phyloP scores from a whole-genome alignment of 2,888 invertebrate genomes.

The Drosophila antonietae region DNA sequence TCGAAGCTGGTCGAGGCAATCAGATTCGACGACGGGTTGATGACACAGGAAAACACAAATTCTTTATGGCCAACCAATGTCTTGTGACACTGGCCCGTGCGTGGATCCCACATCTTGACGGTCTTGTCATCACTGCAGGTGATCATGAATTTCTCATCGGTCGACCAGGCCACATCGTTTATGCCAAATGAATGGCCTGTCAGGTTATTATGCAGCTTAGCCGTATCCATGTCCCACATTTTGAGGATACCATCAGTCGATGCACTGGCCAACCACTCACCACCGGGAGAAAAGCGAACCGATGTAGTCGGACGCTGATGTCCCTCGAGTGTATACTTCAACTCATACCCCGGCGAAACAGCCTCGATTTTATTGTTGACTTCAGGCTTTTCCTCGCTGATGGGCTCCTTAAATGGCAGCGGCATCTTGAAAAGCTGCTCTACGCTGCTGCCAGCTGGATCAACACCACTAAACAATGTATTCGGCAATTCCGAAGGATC shows the following conservation, averaged over 20 bases:
- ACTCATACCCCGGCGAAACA: slow-evolving; percentile 92
- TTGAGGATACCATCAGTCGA: slow-evolving; percentile 98
- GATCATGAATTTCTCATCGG: slow-evolving; percentile 95
- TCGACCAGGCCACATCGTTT: slow-evolving; percentile 99
- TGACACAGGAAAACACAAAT: slow-evolving; percentile 99
- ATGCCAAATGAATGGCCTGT: slow-evolving; percentile 98
- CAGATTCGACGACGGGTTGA: slow-evolving; percentile 99
- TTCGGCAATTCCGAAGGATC: slow-evolving; percentile 4
- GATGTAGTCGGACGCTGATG: slow-evolving; percentile 99
- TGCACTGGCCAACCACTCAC: slow-evolving; percentile 98
- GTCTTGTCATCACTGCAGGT: slow-evolving; percentile 98
- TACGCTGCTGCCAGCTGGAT: neutral
- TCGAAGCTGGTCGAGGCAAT: slow-evolving; percentile 99
- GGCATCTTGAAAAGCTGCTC: slow-evolving; percentile 50
- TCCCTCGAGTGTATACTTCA: slow-evolving; percentile 97
- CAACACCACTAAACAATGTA: neutral
- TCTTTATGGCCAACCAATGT: slow-evolving; percentile 98
- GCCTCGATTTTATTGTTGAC: neutral
- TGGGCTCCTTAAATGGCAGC: slow-evolving; percentile 5
- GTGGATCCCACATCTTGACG: slow-evolving; percentile 94
- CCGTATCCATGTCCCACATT: slow-evolving; percentile 99
- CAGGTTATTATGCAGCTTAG: slow-evolving; percentile 98
- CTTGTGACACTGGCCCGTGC: slow-evolving; percentile 97
- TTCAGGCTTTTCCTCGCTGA: slow-evolving; percentile 81
- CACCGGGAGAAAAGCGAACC: slow-evolving; percentile 98